These are phyloP conservation scores for Microplitis mediator DNA, from an alignment of 1,140 invertebrate species.

Conservation along the genomic window DNA sequence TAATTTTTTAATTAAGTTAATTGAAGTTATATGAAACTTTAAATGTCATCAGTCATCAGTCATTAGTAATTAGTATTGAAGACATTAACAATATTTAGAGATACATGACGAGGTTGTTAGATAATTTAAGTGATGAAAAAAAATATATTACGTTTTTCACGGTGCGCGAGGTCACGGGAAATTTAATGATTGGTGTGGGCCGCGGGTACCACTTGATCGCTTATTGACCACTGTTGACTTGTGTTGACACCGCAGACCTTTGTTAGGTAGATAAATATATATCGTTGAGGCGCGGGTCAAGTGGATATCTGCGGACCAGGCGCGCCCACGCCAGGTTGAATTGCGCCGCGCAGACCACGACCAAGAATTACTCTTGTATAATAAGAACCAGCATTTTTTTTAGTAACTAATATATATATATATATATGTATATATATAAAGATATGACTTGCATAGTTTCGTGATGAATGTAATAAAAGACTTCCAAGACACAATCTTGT, in stretches of 20 bases:
- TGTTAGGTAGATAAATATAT: conserved; percentile 59
- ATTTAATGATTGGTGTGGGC: conserved; percentile 54
- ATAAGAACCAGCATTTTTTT: too few species aligned
- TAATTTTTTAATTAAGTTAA: too few species aligned
- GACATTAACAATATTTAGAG: background rate
- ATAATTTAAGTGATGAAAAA: background rate
- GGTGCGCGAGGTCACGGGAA: conserved; percentile 27
- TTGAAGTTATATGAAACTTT: too few species aligned
- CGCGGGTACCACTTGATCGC: conserved; percentile 57
- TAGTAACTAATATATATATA: too few species aligned
- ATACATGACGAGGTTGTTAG: background rate
- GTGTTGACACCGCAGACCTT: conserved; percentile 63
- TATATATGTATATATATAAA: too few species aligned
- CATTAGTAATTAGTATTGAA: too few species aligned
- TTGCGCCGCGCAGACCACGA: conserved; percentile 5
- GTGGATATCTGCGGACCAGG: conserved; percentile 52
- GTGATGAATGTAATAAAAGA: too few species aligned
- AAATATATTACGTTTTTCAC: background rate
- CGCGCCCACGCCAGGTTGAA: conserved; percentile 55
- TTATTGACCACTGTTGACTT: conserved; percentile 63
- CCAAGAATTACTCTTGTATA: background rate
- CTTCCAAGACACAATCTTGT: too few species aligned
- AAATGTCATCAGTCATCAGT: too few species aligned
- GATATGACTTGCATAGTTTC: too few species aligned
- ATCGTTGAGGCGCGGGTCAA: conserved; percentile 55